Evolutionary conservation across 2,797 vertebrate species (phyloP), one percentile per base, ranked within the genome.

Genomic region (Philypnodon macrostomus): DNA sequence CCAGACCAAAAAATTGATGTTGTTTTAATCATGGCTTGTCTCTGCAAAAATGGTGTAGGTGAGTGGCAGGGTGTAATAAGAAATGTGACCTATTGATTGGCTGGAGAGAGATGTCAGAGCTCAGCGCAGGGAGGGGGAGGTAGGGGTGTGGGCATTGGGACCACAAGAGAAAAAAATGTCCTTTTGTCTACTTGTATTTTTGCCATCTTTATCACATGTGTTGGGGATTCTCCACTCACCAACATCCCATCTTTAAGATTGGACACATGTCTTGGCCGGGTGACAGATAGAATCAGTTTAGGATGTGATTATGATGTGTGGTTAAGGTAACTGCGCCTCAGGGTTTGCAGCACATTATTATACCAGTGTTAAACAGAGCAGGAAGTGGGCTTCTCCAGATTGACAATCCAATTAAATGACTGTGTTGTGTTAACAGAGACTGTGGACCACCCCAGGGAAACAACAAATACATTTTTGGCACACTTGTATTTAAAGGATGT

Each of bases 1-100:
- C 53, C 41, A 12, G 21, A 26, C 33, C 12, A 39, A 55, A n/a
- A 36, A 46, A 33, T 52, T 45, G 29, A 37, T 15, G 55, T 36
- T 62, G 53, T 55, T 63, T 53, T 47, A 58, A 53, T 67, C 38
- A 54, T 47, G 42, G 47, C 1, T 16, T n/a, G 48, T 36, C 45
- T 47, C 35, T 40, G 30, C 12, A 46, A 51, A 46, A 54, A 18
- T 53, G 19, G 67, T 56, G 60, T 61, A 58, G 59, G 69, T 80
- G 75, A 86, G 68, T 87, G 83, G 58, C 75, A 80, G 73, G 70
- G 78, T 78, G 74, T 83, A 87, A 87, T 86, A 86, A 81, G 83
- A 81, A 81, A 75, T 70, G 60, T 79, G 81, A 85, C 83, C 86
- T 87, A 88, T 88, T 69, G 86, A 87, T 86, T 64, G 70, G 61